phyloP scores from a whole-genome alignment of 2,113 vertebrate species.

The Vombatus ursinus region DNA sequence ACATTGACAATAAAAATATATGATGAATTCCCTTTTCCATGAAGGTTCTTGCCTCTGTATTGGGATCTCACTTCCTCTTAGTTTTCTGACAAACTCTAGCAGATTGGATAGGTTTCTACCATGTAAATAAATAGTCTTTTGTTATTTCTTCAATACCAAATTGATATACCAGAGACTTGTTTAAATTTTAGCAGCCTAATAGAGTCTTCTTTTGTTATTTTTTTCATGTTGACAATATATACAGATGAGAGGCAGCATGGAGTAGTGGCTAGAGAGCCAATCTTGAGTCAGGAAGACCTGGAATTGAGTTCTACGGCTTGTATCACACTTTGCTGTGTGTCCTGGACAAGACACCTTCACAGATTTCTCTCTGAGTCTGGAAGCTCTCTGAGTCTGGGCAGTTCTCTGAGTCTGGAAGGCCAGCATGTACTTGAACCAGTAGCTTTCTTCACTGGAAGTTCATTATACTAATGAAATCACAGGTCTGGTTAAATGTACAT shows the following conservation, averaged over 20 bases:
- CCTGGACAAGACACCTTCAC: neutral
- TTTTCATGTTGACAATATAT: neutral
- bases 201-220: neutral
- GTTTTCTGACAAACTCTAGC: neutral
- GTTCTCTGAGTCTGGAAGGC: neutral
- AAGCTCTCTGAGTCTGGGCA: neutral
- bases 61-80: neutral
- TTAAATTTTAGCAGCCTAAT: neutral
- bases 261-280: neutral
- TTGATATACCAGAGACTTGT: neutral
- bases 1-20: neutral
- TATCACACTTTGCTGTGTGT: neutral
- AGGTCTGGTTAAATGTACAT: neutral
- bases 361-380: neutral
- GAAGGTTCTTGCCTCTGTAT: neutral
- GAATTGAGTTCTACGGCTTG: neutral
- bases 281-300: neutral
- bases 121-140: neutral
- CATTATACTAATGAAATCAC: neutral
- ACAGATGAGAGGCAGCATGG: neutral
- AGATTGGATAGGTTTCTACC: neutral
- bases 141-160: neutral
- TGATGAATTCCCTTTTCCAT: rapidly evolving
- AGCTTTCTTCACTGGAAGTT: neutral
- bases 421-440: neutral